These are phyloP conservation scores for Scalopus aquaticus DNA, from an alignment of 2,113 vertebrate genomes.

Conservation along the genomic window DNA sequence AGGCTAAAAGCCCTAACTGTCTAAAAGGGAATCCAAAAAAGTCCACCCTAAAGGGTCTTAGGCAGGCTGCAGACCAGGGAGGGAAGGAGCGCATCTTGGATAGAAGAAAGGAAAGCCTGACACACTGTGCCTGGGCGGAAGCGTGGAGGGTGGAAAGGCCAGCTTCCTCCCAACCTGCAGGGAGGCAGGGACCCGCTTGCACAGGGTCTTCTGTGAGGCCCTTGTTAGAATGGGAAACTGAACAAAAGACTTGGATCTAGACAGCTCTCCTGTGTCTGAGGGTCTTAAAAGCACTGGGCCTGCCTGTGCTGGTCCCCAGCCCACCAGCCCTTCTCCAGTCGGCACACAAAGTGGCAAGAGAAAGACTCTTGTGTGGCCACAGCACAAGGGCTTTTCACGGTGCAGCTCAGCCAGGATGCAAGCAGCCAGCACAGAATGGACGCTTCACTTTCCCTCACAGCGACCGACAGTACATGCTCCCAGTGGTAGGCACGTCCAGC, in stretches of 20 bases:
- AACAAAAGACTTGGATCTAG: background rate
- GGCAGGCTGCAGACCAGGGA: background rate
- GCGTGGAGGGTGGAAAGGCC: background rate
- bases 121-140: background rate
- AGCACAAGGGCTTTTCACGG: background rate
- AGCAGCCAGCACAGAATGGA: background rate
- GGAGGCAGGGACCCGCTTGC: background rate
- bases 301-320: background rate
- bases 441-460: background rate
- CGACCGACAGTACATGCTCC: background rate
- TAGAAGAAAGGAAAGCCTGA: background rate
- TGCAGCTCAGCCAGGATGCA: background rate
- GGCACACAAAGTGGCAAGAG: background rate
- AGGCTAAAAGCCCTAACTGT: background rate
- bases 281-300: background rate
- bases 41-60: background rate
- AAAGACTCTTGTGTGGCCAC: background rate
- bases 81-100: background rate
- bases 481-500: background rate
- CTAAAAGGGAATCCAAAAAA: background rate
- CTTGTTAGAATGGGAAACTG: background rate
- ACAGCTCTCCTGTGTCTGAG: background rate
- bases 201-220: background rate
- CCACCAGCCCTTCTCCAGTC: background rate
- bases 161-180: background rate